Evolutionary conservation across 1,140 invertebrate species (phyloP).

Genomic region (Zaprionus kolodkinae): DNA sequence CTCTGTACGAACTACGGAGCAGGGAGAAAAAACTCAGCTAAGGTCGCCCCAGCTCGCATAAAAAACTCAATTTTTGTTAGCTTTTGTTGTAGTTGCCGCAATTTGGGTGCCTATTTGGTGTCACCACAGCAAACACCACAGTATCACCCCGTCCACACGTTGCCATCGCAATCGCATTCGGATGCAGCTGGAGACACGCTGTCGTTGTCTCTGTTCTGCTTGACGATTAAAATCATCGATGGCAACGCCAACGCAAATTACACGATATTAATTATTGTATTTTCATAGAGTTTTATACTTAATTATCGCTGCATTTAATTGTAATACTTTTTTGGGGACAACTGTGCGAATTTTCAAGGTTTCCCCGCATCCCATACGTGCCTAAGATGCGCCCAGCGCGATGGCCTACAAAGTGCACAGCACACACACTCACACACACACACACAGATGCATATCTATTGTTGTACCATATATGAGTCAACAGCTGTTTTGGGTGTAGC

Average conservation of each 20-base stretch:
- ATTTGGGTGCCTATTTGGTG: slow-evolving; percentile 78
- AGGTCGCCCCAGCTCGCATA: slow-evolving; percentile 66
- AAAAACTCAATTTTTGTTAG: slow-evolving; percentile 68
- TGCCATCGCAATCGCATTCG: slow-evolving; percentile 25
- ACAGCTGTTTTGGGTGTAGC: slow-evolving; percentile 38
- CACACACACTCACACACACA: too few species aligned
- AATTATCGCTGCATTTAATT: slow-evolving; percentile 75
- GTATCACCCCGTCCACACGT: slow-evolving; percentile 21
- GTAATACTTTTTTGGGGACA: slow-evolving; percentile 65
- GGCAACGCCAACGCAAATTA: slow-evolving; percentile 79
- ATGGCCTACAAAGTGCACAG: slow-evolving; percentile 58
- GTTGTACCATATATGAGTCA: slow-evolving; percentile 16
- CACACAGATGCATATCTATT: slow-evolving; percentile 6
- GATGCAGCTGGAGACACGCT: slow-evolving; percentile 5
- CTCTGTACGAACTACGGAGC: too few species aligned
- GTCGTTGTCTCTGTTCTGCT: neutral
- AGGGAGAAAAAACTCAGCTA: slow-evolving; percentile 37
- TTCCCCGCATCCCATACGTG: slow-evolving; percentile 47
- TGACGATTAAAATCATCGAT: slow-evolving; percentile 63
- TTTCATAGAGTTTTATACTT: slow-evolving; percentile 58
- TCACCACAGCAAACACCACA: slow-evolving; percentile 72
- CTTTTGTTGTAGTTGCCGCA: slow-evolving; percentile 69
- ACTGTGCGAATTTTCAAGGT: slow-evolving; percentile 52
- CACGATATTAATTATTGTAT: slow-evolving; percentile 76
- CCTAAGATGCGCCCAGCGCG: slow-evolving; percentile 27